Evolutionary conservation across 2,888 invertebrate genomes (phyloP).

Genomic region (Eucriotettix oculatus): DNA sequence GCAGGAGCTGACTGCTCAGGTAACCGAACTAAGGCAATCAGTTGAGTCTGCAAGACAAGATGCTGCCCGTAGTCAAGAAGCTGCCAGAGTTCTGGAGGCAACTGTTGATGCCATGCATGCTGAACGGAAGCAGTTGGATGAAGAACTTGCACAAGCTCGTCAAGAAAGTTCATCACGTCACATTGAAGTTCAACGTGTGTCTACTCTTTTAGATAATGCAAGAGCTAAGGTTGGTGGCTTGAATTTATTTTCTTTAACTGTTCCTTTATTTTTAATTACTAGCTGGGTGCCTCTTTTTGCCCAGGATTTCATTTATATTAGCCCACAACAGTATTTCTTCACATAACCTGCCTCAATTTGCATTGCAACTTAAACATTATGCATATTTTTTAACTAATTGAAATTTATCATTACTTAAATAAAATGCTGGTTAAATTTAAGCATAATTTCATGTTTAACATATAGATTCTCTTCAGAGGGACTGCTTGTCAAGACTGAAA

Average conservation of each 20-base stretch:
- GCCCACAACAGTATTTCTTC: too few species aligned
- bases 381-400: too few species aligned
- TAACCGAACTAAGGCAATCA: constrained; percentile 44
- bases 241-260: constrained; percentile 5
- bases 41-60: constrained; percentile 44
- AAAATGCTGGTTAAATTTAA: too few species aligned
- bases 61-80: constrained; percentile 48
- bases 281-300: too few species aligned
- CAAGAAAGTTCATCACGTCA: constrained; percentile 59
- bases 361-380: too few species aligned
- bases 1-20: constrained; percentile 56
- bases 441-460: too few species aligned
- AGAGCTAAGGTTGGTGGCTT: constrained; percentile 46
- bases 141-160: constrained; percentile 50
- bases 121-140: constrained; percentile 57
- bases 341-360: too few species aligned
- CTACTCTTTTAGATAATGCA: constrained; percentile 66
- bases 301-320: too few species aligned
- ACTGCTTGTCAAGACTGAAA: too few species aligned
- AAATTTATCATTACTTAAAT: too few species aligned
- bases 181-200: constrained; percentile 63
- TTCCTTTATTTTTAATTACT: too few species aligned
- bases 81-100: constrained; percentile 47
- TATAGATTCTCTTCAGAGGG: too few species aligned
- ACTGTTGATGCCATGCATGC: constrained; percentile 55